Percentiles rank a stretch among this genome's conserved stretches.
Conservation (phyloP, 2,888 invertebrate genomes). For the Rhimphoctona megacephalus region DNA sequence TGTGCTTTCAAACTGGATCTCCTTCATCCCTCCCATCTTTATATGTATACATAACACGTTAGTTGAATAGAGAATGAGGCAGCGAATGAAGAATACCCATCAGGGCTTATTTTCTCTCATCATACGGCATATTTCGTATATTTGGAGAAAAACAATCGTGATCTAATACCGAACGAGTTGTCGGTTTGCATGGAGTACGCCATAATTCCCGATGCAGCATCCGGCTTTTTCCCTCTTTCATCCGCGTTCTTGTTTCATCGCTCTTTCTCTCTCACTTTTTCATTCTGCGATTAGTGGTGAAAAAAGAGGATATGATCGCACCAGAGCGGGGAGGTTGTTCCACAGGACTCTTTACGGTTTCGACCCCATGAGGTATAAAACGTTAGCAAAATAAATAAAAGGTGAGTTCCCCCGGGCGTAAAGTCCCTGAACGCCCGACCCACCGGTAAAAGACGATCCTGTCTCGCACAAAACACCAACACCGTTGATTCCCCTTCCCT, state of each 20-base stretch:
- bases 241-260: background rate
- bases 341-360: slow-evolving; percentile 63
- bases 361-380: slow-evolving; percentile 58
- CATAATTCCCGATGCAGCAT: slow-evolving; percentile 26
- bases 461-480: slow-evolving; percentile 41
- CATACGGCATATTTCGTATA: slow-evolving; percentile 53
- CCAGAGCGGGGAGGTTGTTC: slow-evolving; percentile 38
- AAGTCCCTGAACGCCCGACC: slow-evolving; percentile 62
- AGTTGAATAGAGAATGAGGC: slow-evolving; percentile 11
- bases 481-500: slow-evolving; percentile 12
- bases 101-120: slow-evolving; percentile 58
- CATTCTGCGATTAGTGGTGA: slow-evolving; percentile 12
- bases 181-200: slow-evolving; percentile 58
- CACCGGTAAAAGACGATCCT: slow-evolving; percentile 61
- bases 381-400: slow-evolving; percentile 67
- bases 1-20: slow-evolving; percentile 53
- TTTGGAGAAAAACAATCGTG: slow-evolving; percentile 70
- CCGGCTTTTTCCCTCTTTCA: slow-evolving; percentile 1
- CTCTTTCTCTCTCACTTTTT: slow-evolving; percentile 13
- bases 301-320: slow-evolving; percentile 37
- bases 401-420: slow-evolving; percentile 32
- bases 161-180: slow-evolving; percentile 72
- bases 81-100: slow-evolving; percentile 31
- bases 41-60: background rate
- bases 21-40: slow-evolving; percentile 39